Base-by-base conservation (phyloP, 2,113 vertebrate genomes). In the Xerus inauris region DNA sequence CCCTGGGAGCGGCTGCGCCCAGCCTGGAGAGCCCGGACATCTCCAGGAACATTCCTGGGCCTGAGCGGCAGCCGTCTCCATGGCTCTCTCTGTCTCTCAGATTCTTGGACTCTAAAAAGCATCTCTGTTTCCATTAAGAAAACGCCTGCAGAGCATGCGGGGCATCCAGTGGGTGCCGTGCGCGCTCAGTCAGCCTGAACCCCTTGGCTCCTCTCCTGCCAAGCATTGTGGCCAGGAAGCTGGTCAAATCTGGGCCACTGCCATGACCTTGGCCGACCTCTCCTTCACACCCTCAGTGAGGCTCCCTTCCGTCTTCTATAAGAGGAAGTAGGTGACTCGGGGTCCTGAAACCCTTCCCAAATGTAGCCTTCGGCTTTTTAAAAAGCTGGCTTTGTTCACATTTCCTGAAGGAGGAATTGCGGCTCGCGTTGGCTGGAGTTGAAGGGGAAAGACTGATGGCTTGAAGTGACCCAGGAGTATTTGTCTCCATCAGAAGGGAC, bases 161-260 rank as follows among this genome's bases (percentile, higher is more conserved):
- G 24, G 11, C 0, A 0, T 42, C 1, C 0, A 1, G 19, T 26
- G 9, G 8, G 10, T 14, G 0, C 32, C 72, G 17, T 8, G 11
- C 3, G 12, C 19, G 14, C 65, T 54, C 71, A 30, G 65, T 11
- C 2, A 22, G 0, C 12, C 6, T 6, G 22, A 86, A 32, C 57
- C 17, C 2, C 38, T 8, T 2, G 40, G 54, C 32, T 82, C 30
- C 47, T 16, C 59, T 67, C 51, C 57, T 28, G 57, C 38, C n/a
- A 4, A 20, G 45, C 8, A 8, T 40, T 49, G 0, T 0, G 17
- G 17, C 8, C 2, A 10, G 10, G 32, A n/a, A 72, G 17, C 91
- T 51, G 35, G 57, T 1, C 14, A 32, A 2, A 6, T 28, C 28
- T 3, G 32, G 59, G 54, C 75, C 8, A 0, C 40, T 11, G 47